Conservation (phyloP, 2,113 vertebrate species). For the Lycocorax pyrrhopterus region DNA sequence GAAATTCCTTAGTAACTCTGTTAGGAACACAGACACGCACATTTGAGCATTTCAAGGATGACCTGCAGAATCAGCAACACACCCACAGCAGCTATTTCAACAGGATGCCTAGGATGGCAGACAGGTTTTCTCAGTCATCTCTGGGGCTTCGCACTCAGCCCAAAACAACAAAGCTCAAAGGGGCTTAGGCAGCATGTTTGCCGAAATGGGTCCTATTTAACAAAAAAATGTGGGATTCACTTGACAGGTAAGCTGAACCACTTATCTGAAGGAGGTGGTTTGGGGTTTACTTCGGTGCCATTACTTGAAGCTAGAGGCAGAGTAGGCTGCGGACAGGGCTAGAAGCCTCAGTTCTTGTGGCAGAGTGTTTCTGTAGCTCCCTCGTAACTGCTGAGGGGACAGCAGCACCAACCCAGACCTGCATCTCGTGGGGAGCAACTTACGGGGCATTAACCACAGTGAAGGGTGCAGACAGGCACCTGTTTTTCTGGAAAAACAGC, state of each 20-base stretch:
- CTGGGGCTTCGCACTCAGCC: neutral
- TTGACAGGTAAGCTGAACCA: neutral
- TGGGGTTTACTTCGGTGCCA: rapidly evolving
- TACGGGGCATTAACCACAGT: neutral
- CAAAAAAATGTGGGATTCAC: neutral
- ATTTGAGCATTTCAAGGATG: neutral
- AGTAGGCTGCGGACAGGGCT: neutral
- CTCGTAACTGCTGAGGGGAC: rapidly evolving
- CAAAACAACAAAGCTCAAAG: neutral
- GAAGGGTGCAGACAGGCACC: neutral
- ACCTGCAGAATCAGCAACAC: neutral
- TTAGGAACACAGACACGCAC: neutral
- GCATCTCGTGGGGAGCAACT: neutral
- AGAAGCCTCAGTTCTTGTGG: neutral
- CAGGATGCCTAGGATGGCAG: neutral
- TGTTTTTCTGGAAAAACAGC: neutral
- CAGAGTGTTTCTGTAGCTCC: neutral
- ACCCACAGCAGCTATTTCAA: neutral
- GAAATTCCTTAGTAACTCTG: neutral
- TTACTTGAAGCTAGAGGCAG: neutral
- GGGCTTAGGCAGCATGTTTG: neutral
- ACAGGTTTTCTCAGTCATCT: neutral
- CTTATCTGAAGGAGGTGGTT: neutral
- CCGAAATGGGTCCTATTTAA: neutral
- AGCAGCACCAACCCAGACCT: neutral